These are phyloP conservation scores for Platalea minor DNA, from an alignment of 2,797 vertebrate genomes.

Conservation along the genomic window DNA sequence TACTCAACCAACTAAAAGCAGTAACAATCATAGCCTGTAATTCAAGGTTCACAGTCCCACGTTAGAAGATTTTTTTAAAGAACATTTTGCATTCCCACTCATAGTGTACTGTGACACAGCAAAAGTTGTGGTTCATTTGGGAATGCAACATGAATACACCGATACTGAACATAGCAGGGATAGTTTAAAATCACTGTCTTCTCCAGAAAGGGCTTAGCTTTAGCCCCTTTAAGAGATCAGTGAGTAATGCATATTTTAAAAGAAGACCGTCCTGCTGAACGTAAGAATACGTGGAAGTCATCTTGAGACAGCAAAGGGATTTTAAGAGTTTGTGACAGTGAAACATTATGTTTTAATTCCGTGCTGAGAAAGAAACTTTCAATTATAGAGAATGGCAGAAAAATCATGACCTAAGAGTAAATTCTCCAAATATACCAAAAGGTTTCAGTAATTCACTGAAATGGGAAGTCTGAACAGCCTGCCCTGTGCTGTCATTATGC, in stretches of 20 bases:
- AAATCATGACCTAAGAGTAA: background rate
- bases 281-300: background rate
- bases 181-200: background rate
- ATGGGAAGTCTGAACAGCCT: background rate
- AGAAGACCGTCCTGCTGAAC: background rate
- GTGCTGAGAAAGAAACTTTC: background rate
- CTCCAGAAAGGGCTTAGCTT: background rate
- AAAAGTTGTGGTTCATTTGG: background rate
- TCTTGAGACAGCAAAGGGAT: background rate
- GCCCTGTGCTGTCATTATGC: background rate
- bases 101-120: background rate
- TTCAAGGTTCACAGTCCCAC: background rate
- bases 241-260: background rate
- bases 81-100: background rate
- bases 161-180: background rate
- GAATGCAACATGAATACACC: accelerated
- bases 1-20: background rate
- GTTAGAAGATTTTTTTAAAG: background rate
- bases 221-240: background rate
- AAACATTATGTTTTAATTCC: background rate
- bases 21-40: background rate
- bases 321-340: background rate
- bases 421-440: background rate
- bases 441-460: background rate
- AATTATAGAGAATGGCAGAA: background rate